Conservation (phyloP, 1,140 invertebrate species). For the Drosophila varians region DNA sequence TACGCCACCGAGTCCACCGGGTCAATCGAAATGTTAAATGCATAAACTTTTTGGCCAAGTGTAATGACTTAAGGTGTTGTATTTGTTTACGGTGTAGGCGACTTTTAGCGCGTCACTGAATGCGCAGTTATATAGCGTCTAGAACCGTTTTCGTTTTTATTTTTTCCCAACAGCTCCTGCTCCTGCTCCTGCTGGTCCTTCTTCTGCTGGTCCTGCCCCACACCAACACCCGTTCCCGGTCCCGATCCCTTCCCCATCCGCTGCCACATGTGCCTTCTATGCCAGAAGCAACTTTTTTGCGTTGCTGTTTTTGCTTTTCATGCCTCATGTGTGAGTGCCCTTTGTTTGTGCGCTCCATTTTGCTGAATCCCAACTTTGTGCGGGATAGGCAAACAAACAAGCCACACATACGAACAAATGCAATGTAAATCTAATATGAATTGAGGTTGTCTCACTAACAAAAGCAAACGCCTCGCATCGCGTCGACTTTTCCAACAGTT, state of each 20-base stretch:
- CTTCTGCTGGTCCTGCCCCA: background rate
- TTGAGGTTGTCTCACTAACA: slow-evolving; percentile 81
- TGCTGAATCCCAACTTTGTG: slow-evolving; percentile 77
- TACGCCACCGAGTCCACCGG: background rate
- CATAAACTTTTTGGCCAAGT: no score
- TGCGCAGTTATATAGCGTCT: slow-evolving; percentile 68
- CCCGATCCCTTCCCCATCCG: no score
- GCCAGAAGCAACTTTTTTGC: slow-evolving; percentile 39
- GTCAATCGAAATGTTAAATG: background rate
- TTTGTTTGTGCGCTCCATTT: slow-evolving; percentile 81
- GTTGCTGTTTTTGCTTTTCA: slow-evolving; percentile 53
- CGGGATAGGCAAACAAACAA: slow-evolving; percentile 63
- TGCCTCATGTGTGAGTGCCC: slow-evolving; percentile 56
- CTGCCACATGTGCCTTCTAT: slow-evolving; percentile 21
- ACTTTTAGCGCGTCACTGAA: slow-evolving; percentile 77
- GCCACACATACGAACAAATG: slow-evolving; percentile 54
- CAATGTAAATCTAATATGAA: slow-evolving; percentile 79
- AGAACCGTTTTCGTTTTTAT: slow-evolving; percentile 44
- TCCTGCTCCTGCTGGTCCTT: no score
- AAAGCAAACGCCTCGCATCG: slow-evolving; percentile 68
- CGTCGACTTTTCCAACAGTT: slow-evolving; percentile 64
- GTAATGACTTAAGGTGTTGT: background rate
- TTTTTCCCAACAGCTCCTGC: slow-evolving; percentile 15
- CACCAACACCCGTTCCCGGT: no score
- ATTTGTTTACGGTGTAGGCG: slow-evolving; percentile 40